Evolutionary conservation across 2,797 vertebrate species (phyloP).

Genomic region (Cyclopterus lumpus): DNA sequence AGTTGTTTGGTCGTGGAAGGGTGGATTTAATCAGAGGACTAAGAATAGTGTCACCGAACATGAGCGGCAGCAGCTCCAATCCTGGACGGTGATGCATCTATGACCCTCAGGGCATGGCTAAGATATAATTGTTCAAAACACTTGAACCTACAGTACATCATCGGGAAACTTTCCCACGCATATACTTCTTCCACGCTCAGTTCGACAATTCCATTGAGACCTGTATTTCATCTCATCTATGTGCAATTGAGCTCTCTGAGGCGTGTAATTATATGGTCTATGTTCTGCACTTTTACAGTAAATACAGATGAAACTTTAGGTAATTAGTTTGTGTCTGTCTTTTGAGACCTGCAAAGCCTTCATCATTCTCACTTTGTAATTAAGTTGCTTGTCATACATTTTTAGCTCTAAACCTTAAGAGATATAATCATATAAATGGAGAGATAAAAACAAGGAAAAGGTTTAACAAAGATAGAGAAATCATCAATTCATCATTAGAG

Average conservation of each 20-base stretch:
- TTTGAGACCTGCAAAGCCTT: conserved; percentile 43
- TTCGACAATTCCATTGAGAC: conserved; percentile 56
- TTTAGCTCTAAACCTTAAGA: conserved; percentile 38
- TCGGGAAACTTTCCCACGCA: neutral
- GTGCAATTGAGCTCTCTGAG: conserved; percentile 52
- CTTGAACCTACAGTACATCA: conserved; percentile 48
- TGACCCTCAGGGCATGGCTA: conserved; percentile 27
- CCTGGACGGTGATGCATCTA: conserved; percentile 16
- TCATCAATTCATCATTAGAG: neutral
- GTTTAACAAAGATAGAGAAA: conserved; percentile 21
- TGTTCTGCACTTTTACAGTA: conserved; percentile 33
- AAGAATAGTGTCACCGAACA: conserved; percentile 44
- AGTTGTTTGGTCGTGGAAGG: neutral
- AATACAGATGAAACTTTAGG: conserved; percentile 55
- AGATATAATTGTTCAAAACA: conserved; percentile 49
- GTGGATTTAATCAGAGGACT: conserved; percentile 33
- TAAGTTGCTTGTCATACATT: conserved; percentile 53
- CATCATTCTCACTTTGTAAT: conserved; percentile 56
- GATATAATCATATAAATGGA: neutral
- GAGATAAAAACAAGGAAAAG: neutral
- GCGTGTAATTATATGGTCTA: conserved; percentile 50
- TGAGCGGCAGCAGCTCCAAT: conserved; percentile 7
- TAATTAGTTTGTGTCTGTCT: conserved; percentile 63
- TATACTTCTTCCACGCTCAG: conserved; percentile 16
- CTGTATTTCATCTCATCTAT: conserved; percentile 54